Evolutionary conservation across 2,888 invertebrate genomes (phyloP).

Genomic region (Pristionchus mayeri): DNA sequence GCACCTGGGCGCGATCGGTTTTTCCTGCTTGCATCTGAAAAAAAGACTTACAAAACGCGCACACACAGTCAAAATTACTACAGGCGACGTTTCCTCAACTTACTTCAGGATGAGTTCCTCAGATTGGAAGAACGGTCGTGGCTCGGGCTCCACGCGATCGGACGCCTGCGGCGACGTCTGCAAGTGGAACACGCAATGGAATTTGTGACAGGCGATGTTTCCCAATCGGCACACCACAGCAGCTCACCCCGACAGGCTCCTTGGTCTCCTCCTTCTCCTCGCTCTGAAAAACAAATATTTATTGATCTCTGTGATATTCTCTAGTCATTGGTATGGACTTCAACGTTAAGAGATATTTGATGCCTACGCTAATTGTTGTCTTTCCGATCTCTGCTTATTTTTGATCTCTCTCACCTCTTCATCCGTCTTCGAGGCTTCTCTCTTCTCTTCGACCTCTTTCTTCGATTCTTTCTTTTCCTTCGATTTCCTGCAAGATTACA

Average conservation of each 20-base stretch:
- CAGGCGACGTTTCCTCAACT: too few species aligned
- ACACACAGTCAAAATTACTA: constrained; percentile 28
- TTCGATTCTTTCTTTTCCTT: background rate
- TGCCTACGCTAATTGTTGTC: too few species aligned
- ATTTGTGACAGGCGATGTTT: constrained; percentile 19
- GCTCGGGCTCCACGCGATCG: background rate
- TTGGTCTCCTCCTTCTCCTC: background rate
- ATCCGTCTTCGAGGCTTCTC: background rate
- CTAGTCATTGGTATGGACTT: too few species aligned
- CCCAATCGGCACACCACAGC: background rate
- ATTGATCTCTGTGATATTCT: constrained; percentile 11
- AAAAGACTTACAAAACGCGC: too few species aligned
- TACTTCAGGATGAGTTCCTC: background rate
- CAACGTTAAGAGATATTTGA: too few species aligned
- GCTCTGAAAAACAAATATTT: background rate
- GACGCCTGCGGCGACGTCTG: background rate
- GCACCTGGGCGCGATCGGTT: background rate
- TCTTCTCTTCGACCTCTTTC: background rate
- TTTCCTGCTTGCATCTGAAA: background rate
- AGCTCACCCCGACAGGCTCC: background rate
- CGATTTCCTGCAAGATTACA: too few species aligned
- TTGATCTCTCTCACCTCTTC: constrained; percentile 33
- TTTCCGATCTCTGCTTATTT: too few species aligned
- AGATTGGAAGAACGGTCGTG: constrained; percentile 4
- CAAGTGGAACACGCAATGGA: background rate